phyloP scores from a whole-genome alignment of 2,797 vertebrate species.

The Sphaeramia orbicularis region DNA sequence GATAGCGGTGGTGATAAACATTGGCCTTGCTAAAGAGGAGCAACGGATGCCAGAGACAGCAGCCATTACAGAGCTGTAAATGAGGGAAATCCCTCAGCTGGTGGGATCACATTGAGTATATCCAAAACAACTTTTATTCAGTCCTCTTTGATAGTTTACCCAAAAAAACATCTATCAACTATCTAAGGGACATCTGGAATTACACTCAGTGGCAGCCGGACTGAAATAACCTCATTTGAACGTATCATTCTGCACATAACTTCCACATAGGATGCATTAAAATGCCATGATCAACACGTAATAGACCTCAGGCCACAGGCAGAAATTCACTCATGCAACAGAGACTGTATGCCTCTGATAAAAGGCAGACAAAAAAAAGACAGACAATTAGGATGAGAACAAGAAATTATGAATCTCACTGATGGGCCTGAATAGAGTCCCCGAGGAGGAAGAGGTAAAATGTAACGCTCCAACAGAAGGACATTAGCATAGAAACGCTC shows the following conservation, averaged over 20 bases:
- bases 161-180: constrained; percentile 44
- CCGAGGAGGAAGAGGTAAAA: constrained; percentile 65
- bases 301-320: constrained; percentile 54
- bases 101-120: constrained; percentile 37
- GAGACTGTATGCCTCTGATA: constrained; percentile 68
- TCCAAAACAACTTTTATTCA: constrained; percentile 46
- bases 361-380: constrained; percentile 66
- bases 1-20: constrained; percentile 62
- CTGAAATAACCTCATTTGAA: constrained; percentile 47
- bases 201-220: constrained; percentile 41
- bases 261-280: constrained; percentile 67
- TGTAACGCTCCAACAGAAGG: constrained; percentile 65
- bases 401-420: constrained; percentile 69
- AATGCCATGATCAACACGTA: constrained; percentile 61
- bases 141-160: constrained; percentile 35
- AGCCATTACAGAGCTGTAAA: constrained; percentile 47
- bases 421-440: constrained; percentile 67
- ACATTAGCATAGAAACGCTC: constrained; percentile 70
- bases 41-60: constrained; percentile 28
- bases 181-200: constrained; percentile 58
- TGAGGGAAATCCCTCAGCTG: constrained; percentile 35
- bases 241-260: constrained; percentile 48
- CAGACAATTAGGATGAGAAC: constrained; percentile 67
- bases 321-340: constrained; percentile 52
- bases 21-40: constrained; percentile 51